Evolutionary conservation across 2,888 invertebrate genomes (phyloP).

Genomic region (Andrena haemorrhoa): DNA sequence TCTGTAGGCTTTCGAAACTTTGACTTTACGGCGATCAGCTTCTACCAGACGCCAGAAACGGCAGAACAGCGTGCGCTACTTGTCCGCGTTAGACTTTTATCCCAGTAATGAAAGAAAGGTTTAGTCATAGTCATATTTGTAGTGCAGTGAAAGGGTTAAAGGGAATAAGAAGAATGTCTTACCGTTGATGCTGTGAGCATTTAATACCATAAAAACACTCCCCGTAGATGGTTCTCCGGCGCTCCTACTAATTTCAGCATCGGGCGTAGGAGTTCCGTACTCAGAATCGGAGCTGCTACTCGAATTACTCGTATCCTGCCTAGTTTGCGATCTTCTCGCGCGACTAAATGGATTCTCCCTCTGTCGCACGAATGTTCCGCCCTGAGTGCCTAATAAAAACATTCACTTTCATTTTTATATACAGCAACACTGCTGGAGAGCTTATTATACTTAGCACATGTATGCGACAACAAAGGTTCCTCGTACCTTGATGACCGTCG

Average conservation of each 20-base stretch:
- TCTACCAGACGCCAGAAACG: neutral
- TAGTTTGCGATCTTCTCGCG: conserved; percentile 64
- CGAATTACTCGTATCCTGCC: conserved; percentile 70
- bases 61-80: neutral
- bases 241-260: conserved; percentile 66
- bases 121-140: neutral
- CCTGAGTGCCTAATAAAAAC: conserved; percentile 84
- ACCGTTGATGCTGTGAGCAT: conserved; percentile 83
- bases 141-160: conserved; percentile 24
- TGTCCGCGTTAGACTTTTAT: conserved; percentile 1
- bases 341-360: conserved; percentile 87
- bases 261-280: conserved; percentile 44
- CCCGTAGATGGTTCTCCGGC: conserved; percentile 72
- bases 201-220: conserved; percentile 78
- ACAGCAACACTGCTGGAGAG: too few species aligned
- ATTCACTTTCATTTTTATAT: neutral
- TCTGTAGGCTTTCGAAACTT: neutral
- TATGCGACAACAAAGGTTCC: neutral
- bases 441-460: too few species aligned
- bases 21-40: neutral
- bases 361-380: conserved; percentile 89
- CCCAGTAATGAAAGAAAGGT: neutral
- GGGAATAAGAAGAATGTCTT: conserved; percentile 28
- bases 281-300: conserved; percentile 75
- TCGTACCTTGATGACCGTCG: conserved; percentile 78